Percentiles rank a stretch among this genome's conserved stretches.
These are phyloP conservation scores for Phania funesta DNA, from an alignment of 2,888 invertebrate genomes.

Conservation along the genomic window DNA sequence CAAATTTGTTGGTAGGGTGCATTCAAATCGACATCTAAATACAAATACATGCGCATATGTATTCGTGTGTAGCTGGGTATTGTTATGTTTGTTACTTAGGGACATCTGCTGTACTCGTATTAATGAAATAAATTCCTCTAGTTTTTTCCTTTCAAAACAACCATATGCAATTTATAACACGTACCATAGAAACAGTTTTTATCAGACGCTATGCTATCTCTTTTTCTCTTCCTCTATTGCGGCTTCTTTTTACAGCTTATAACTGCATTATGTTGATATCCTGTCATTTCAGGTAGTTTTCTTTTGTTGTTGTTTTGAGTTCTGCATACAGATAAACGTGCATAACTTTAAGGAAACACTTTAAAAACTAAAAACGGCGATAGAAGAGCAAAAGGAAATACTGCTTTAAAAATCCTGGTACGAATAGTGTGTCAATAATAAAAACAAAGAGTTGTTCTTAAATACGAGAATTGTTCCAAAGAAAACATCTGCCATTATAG, in stretches of 20 bases:
- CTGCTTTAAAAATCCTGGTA: slow-evolving; percentile 1
- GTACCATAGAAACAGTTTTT: slow-evolving; percentile 56
- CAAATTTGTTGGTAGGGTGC: too few species aligned
- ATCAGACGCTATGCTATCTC: background rate
- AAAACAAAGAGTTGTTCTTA: slow-evolving; percentile 32
- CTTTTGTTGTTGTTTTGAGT: background rate
- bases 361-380: slow-evolving; percentile 7
- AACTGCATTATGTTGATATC: slow-evolving; percentile 52
- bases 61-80: background rate
- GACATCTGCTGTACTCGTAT: slow-evolving; percentile 45
- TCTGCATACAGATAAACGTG: background rate
- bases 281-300: slow-evolving; percentile 62
- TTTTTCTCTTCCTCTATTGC: background rate
- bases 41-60: too few species aligned
- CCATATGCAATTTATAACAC: slow-evolving; percentile 58
- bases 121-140: slow-evolving; percentile 7
- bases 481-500: slow-evolving; percentile 61
- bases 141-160: background rate
- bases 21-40: background rate
- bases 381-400: slow-evolving; percentile 46
- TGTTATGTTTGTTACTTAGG: slow-evolving; percentile 25
- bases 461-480: slow-evolving; percentile 47
- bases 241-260: background rate
- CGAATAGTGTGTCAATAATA: slow-evolving; percentile 12
- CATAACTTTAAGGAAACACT: slow-evolving; percentile 41